These are phyloP conservation scores for Poecilobothrus nobilitatus DNA, from an alignment of 2,888 invertebrate species.

Conservation along the genomic window DNA sequence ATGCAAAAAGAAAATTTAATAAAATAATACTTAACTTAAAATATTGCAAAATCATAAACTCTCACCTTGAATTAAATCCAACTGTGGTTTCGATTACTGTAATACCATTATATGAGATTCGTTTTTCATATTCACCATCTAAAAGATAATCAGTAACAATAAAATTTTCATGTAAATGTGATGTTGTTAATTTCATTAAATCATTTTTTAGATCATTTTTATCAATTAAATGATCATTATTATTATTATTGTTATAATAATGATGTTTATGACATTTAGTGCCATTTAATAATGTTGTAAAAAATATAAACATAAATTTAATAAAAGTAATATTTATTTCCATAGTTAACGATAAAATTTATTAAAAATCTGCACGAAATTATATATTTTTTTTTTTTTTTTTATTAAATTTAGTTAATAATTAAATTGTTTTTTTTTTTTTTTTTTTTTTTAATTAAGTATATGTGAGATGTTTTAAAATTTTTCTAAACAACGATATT, in stretches of 20 bases:
- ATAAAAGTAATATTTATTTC: not conserved
- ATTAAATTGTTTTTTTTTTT: not conserved
- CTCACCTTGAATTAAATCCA: constrained; percentile 33
- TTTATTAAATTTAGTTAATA: not conserved
- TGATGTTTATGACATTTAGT: not conserved
- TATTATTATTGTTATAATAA: not conserved
- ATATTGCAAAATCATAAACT: not conserved
- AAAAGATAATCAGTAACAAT: constrained; percentile 55
- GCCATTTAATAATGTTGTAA: not conserved
- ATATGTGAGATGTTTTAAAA: no score
- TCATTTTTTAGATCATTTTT: not conserved
- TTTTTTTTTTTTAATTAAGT: not conserved
- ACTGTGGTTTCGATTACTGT: constrained; percentile 61
- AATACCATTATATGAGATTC: constrained; percentile 55
- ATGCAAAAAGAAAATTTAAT: no score
- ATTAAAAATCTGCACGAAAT: no score
- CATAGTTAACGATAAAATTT: no score
- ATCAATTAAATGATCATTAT: not conserved
- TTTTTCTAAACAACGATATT: no score
- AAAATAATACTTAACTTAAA: no score
- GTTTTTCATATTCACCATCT: constrained; percentile 62
- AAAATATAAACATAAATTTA: not conserved
- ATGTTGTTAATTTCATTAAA: constrained; percentile 29
- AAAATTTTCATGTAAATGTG: constrained; percentile 56
- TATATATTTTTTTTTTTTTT: not conserved